Conservation (phyloP, 92 coral and sea anemone species). For the Chrysogorgia sp. region DNA sequence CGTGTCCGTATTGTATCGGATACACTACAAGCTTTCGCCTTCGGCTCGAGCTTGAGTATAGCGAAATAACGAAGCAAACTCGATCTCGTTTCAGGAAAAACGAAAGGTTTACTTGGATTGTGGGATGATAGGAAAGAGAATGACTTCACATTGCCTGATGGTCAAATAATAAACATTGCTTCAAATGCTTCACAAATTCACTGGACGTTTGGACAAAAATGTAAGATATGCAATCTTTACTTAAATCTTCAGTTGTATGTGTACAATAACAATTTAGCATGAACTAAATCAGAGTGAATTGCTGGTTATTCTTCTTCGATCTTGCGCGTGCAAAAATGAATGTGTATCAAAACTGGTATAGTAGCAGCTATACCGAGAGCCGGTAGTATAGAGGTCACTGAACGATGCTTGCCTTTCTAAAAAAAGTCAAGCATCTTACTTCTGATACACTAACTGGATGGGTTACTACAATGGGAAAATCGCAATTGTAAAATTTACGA, state of each 20-base stretch:
- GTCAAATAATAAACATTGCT: neutral
- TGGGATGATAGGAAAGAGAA: conserved; percentile 28
- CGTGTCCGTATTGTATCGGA: neutral
- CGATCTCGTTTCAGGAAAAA: conserved; percentile 6
- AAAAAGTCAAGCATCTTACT: too few species aligned
- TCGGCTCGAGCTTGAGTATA: neutral
- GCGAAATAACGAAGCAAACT: neutral
- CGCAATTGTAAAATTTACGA: too few species aligned
- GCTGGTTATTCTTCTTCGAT: too few species aligned
- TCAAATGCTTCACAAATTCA: conserved; percentile 29
- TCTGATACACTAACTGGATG: too few species aligned
- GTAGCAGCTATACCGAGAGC: too few species aligned
- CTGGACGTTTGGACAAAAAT: conserved; percentile 32
- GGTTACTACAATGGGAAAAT: too few species aligned
- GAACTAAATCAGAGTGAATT: too few species aligned
- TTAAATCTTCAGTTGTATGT: neutral
- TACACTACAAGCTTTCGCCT: too few species aligned
- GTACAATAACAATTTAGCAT: neutral
- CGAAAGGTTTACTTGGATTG: conserved; percentile 37
- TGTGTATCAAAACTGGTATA: too few species aligned
- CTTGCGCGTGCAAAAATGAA: too few species aligned
- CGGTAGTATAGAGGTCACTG: too few species aligned
- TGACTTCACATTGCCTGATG: conserved; percentile 30
- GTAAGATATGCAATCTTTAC: neutral
- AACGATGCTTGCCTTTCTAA: too few species aligned